These are phyloP conservation scores for Odontamblyopus lacepedii DNA, from an alignment of 2,797 vertebrate species.

Conservation along the genomic window DNA sequence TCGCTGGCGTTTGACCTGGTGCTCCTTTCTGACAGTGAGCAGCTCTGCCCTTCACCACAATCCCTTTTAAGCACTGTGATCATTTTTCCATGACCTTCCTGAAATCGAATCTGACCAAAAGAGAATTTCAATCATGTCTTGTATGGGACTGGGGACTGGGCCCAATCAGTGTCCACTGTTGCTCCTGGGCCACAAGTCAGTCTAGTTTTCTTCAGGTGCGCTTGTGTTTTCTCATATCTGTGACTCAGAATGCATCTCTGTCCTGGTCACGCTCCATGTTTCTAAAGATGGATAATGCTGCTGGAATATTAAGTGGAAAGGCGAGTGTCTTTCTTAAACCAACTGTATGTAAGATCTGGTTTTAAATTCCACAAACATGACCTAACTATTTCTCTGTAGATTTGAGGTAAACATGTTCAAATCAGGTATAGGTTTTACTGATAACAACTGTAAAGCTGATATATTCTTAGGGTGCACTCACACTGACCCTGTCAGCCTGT, in stretches of 20 bases:
- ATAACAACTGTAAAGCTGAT: too few species aligned
- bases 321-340: too few species aligned
- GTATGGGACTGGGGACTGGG: neutral
- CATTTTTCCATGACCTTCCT: slow-evolving; percentile 24
- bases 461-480: too few species aligned
- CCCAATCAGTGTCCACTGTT: slow-evolving; percentile 18
- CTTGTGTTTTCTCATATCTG: slow-evolving; percentile 15
- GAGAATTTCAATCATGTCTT: slow-evolving; percentile 22
- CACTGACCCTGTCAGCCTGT: too few species aligned
- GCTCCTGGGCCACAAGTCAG: slow-evolving; percentile 17
- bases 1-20: neutral
- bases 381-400: too few species aligned
- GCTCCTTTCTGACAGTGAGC: neutral
- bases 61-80: slow-evolving; percentile 10
- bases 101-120: slow-evolving; percentile 5
- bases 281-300: too few species aligned
- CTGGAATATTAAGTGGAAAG: too few species aligned
- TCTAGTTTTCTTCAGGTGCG: slow-evolving; percentile 21
- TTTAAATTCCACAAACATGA: too few species aligned
- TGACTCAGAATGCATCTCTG: slow-evolving; percentile 11
- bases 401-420: too few species aligned
- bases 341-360: too few species aligned
- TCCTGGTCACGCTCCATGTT: neutral
- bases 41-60: slow-evolving; percentile 22
- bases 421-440: too few species aligned